phyloP scores from a whole-genome alignment of 2,797 vertebrate species.

The Rhincodon typus region DNA sequence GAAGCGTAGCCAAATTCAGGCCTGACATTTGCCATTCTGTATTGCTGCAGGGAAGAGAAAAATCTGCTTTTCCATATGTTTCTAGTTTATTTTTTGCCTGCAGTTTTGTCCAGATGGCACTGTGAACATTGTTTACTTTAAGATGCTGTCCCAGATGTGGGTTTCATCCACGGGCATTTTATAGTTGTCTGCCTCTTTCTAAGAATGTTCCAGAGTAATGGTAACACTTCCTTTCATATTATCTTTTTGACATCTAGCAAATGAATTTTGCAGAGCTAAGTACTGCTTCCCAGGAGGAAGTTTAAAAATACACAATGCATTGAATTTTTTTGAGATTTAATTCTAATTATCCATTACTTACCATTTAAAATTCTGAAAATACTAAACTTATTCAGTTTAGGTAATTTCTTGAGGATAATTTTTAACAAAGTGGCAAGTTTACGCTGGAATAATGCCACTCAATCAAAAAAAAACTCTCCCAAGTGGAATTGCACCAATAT shows the following conservation, averaged over 20 bases:
- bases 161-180: neutral
- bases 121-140: conserved; percentile 97
- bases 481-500: neutral
- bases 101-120: conserved; percentile 91
- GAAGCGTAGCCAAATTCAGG: conserved; percentile 82
- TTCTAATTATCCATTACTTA: neutral
- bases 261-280: neutral
- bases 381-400: neutral
- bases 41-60: conserved; percentile 92
- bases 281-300: neutral
- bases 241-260: neutral
- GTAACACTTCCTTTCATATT: neutral
- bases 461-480: neutral
- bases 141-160: conserved; percentile 85
- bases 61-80: conserved; percentile 99
- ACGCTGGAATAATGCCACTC: neutral
- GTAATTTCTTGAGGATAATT: neutral
- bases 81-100: conserved; percentile 75
- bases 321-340: neutral
- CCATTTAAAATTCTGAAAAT: neutral
- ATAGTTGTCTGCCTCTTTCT: conserved; percentile 18
- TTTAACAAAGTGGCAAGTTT: neutral
- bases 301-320: neutral
- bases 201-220: neutral
- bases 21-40: conserved; percentile 83